These are phyloP conservation scores for Keiferia lycopersicella DNA, from an alignment of 2,888 invertebrate species.

Conservation along the genomic window DNA sequence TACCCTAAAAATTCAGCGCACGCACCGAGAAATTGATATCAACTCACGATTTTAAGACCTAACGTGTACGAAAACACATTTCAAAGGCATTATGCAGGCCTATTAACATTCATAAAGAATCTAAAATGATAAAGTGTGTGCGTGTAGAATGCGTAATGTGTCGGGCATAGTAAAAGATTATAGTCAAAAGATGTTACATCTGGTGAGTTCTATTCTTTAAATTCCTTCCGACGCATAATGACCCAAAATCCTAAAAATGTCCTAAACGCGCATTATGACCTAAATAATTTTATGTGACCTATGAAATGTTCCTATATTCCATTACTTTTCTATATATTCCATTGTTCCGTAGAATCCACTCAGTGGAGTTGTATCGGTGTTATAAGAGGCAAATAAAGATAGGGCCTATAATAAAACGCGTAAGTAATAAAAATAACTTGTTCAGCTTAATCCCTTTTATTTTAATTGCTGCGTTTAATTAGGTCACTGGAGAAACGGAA, in stretches of 20 bases:
- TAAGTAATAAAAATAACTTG: not conserved
- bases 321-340: too few species aligned
- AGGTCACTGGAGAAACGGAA: slow-evolving; percentile 2
- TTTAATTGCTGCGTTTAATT: slow-evolving; percentile 1
- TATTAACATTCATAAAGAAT: slow-evolving; percentile 48
- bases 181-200: not conserved
- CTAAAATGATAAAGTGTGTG: slow-evolving; percentile 56
- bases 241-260: too few species aligned
- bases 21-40: slow-evolving; percentile 67
- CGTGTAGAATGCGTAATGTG: slow-evolving; percentile 50
- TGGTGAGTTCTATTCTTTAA: too few species aligned
- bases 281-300: not conserved
- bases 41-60: slow-evolving; percentile 67
- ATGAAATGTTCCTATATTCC: too few species aligned
- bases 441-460: not conserved
- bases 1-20: slow-evolving; percentile 52
- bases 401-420: slow-evolving; percentile 10
- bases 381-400: not conserved
- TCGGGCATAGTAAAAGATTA: not conserved
- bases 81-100: slow-evolving; percentile 44
- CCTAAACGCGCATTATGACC: too few species aligned
- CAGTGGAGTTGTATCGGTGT: not conserved
- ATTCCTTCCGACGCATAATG: too few species aligned
- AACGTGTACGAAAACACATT: slow-evolving; percentile 64
- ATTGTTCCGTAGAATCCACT: too few species aligned